Evolutionary conservation across 2,797 vertebrate species (phyloP), one percentile per base, ranked within the genome.

Genomic region (Gallinago solitaria): DNA sequence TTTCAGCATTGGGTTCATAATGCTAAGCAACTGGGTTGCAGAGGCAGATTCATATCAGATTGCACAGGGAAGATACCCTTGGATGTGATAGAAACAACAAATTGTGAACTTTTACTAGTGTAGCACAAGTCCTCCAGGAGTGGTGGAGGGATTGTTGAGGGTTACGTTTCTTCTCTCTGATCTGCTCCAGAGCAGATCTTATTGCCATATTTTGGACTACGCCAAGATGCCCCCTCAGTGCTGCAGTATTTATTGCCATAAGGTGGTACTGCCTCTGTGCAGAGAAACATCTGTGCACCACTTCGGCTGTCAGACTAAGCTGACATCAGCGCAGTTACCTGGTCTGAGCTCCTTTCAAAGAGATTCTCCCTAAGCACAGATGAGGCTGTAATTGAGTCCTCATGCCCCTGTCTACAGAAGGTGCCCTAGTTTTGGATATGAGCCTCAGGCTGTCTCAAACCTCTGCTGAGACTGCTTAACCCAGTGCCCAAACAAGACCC

Each of bases 201-300:
- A 15, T 5, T 69, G 39, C 11, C 9, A 20, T 19, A 8, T 59
- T 35, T 7, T 16, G 19, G 70, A 45, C 39, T 45, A 70, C 57
- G 28, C 33, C 65, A 78, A 73, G 65, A 30, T 17, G 69, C 83
- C 7, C 35, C 1, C 0, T 47, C 41, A 65, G 8, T 18, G 39
- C 43, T 88, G 35, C n/a, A n/a, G 25, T 37, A 33, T 83, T 59
- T 81, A 35, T 87, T 69, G 27, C 16, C 11, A 11, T 69, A 43
- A 54, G 16, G 28, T 60, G 30, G 27, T 73, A 11, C 9, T 47
- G 33, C 37, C 30, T 77, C 35, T 0, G 0, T 56, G 18, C 32
- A 45, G n/a, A 23, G 35, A 82, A 82, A 41, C 6, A 13, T 33
- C 56, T 74, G 32, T 28, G 57, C 23, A 57, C 8, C 24, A 28